Base-by-base conservation (phyloP, 2,113 vertebrate species). In the Elanus axillaris region DNA sequence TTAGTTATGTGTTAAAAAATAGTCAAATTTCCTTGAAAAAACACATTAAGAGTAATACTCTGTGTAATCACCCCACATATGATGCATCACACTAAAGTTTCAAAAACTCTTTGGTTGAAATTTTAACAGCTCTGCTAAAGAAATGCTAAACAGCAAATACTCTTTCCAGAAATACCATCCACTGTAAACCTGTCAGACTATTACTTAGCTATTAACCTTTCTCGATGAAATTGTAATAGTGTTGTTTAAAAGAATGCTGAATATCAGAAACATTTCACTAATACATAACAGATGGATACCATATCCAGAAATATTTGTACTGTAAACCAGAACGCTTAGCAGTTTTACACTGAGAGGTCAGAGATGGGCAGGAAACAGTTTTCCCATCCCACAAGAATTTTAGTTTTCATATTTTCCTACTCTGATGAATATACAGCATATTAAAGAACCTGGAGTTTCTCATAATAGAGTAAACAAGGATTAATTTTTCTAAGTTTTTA, bases 221-320 rank as follows among this genome's bases (percentile, higher is more conserved):
- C 94, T 93, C 4, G 63, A 90, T 92, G 90, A 94, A 94, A 96
- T 97, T 90, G 66, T 95, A 95, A 88, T 95, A 91, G 91, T 83
- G 87, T 69, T 94, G 74, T 62, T 93, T 91, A 93, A 96, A 97
- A 95, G 95, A 97, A 97, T 96, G 81, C 86, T 96, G 96, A 96
- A 95, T 96, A 97, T 96, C 95, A 97, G 93, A 97, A 97, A 95
- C 94, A 89, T 91, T 96, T 96, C 67, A 87, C 84, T 97, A 97
- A 97, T 97, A 91, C 81, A 76, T 96, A 95, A 95, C 93, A 97
- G 97, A 97, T 97, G 96, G 96, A 60, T 95, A 91, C 62, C 89
- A 89, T 73, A 91, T 72, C 83, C 93, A 95, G 94, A 96, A 97
- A 97, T 97, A 97, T 95, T 97, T 96, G 89, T 94, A 90, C 95